A percentile compares a stretch with the other conserved stretches of the same genome.
Conservation (phyloP, 2,113 vertebrate species). For the Ursus arctos region DNA sequence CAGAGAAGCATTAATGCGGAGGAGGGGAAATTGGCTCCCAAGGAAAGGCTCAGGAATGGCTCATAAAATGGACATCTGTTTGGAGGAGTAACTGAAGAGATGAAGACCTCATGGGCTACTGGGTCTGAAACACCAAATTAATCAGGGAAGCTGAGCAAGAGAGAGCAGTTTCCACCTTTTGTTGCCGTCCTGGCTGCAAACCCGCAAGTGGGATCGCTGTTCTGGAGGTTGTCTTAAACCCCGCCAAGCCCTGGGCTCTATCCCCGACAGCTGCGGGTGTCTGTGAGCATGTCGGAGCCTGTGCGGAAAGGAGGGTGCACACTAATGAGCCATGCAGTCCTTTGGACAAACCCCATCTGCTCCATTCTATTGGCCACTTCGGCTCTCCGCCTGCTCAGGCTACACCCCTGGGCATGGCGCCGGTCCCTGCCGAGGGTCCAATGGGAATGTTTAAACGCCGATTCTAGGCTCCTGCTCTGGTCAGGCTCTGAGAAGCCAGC, state of each 20-base stretch:
- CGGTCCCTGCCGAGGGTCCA: background rate
- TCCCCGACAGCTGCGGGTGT: conserved; percentile 21
- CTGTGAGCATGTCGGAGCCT: conserved; percentile 80
- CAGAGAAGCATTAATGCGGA: background rate
- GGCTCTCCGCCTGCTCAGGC: conserved; percentile 21
- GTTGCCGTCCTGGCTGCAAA: background rate
- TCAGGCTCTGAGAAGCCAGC: background rate
- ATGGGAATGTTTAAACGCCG: background rate
- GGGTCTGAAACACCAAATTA: conserved; percentile 77
- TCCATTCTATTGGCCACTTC: conserved; percentile 76
- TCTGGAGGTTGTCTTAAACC: background rate
- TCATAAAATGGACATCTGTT: conserved; percentile 73
- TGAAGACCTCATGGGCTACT: conserved; percentile 67
- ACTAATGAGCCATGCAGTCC: conserved; percentile 79
- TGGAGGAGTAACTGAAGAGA: conserved; percentile 66
- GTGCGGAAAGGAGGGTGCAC: conserved; percentile 78
- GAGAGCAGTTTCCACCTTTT: conserved; percentile 47
- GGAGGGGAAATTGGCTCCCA: background rate
- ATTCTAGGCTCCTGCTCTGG: background rate
- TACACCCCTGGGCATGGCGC: conserved; percentile 63
- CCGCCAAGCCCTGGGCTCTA: background rate
- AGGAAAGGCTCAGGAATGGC: conserved; percentile 64
- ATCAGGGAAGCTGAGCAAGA: conserved; percentile 77
- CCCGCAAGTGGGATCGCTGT: conserved; percentile 77
- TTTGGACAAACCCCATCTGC: conserved; percentile 89